Conservation (phyloP, 1,140 invertebrate genomes). For the Drosophila parabipectinata region DNA sequence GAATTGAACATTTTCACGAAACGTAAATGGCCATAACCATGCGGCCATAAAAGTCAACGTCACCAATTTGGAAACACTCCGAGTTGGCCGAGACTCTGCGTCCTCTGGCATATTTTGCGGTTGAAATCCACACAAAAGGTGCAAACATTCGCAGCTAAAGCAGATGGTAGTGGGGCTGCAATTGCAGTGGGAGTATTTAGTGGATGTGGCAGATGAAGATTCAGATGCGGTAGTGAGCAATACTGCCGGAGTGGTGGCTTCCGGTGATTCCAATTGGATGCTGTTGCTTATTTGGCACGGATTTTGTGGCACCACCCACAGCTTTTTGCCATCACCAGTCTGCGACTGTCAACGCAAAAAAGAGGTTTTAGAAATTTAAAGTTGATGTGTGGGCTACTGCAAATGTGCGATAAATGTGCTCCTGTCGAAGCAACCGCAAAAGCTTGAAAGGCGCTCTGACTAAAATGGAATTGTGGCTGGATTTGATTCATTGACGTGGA, state of each 20-base stretch:
- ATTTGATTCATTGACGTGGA: not conserved
- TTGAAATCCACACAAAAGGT: constrained; percentile 61
- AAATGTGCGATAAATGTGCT: constrained; percentile 66
- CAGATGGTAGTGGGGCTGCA: constrained; percentile 17
- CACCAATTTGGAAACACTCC: constrained; percentile 24
- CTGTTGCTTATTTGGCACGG: constrained; percentile 75
- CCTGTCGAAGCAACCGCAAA: not conserved
- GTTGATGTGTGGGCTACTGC: constrained; percentile 56
- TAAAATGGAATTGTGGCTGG: constrained; percentile 1
- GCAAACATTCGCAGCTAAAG: constrained; percentile 50
- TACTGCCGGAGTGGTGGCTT: constrained; percentile 7
- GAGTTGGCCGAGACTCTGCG: constrained; percentile 7
- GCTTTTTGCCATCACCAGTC: not conserved
- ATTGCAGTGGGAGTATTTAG: not conserved
- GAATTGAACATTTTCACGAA: constrained; percentile 4
- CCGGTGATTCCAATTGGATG: constrained; percentile 50
- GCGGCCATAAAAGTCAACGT: constrained; percentile 14
- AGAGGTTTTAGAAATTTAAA: constrained; percentile 56
- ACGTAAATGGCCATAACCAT: not conserved
- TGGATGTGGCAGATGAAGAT: not conserved
- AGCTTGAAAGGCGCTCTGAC: not conserved
- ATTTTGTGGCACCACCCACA: constrained; percentile 22
- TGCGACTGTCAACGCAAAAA: constrained; percentile 13
- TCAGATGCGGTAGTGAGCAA: not conserved
- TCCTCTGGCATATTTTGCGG: constrained; percentile 45